phyloP scores from a whole-genome alignment of 2,888 invertebrate genomes.

The Philonicus albiceps region DNA sequence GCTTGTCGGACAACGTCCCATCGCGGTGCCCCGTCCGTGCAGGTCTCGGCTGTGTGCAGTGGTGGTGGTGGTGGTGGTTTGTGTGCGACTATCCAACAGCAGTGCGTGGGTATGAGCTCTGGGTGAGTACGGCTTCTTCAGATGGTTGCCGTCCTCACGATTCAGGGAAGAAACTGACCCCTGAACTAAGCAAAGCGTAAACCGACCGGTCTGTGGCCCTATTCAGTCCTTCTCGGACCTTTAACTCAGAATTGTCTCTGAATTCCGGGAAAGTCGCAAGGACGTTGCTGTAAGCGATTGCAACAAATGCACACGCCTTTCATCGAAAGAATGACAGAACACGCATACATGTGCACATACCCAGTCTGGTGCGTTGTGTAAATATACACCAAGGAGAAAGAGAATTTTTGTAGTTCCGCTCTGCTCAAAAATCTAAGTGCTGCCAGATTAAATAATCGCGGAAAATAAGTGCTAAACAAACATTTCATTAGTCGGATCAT shows the following conservation, averaged over 20 bases:
- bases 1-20: background rate
- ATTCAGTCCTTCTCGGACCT: background rate
- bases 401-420: background rate
- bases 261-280: background rate
- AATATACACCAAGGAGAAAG: background rate
- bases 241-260: background rate
- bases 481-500: background rate
- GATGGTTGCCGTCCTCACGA: background rate
- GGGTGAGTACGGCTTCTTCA: background rate
- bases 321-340: slow-evolving; percentile 27
- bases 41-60: background rate
- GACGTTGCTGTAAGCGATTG: background rate
- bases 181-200: background rate
- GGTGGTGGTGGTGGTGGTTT: background rate
- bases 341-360: background rate
- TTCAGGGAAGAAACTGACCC: background rate
- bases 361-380: background rate
- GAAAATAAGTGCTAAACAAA: slow-evolving; percentile 8
- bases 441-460: slow-evolving; percentile 1
- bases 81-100: background rate
- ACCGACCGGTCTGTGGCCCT: background rate
- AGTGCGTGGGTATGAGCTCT: background rate
- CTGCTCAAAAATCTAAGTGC: background rate
- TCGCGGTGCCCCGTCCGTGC: background rate
- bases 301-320: slow-evolving; percentile 36